Percentiles rank a stretch among this genome's conserved stretches.
phyloP scores from a whole-genome alignment of 53 echinoderm and acorn worm genomes.

The Holothuria scabra region DNA sequence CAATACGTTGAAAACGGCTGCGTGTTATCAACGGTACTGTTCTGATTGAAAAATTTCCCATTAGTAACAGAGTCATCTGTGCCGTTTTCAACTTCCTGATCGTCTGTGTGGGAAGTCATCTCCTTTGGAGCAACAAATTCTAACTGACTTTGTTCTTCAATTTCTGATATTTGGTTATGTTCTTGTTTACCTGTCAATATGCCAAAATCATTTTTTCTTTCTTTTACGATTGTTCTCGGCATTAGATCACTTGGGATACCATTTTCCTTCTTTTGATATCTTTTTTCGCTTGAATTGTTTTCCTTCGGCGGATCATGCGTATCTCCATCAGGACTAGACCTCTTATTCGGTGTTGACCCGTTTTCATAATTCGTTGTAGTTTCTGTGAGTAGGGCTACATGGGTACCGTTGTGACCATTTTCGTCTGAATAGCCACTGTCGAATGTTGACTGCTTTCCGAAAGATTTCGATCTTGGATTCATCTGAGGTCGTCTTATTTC shows the following conservation, averaged over 20 bases:
- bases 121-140: too few species aligned
- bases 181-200: too few species aligned
- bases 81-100: too few species aligned
- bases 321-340: constrained; percentile 16
- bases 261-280: neutral
- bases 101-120: too few species aligned
- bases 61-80: too few species aligned
- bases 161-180: too few species aligned
- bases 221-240: too few species aligned
- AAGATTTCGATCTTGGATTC: constrained; percentile 27
- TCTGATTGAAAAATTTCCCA: neutral
- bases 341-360: neutral
- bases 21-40: neutral
- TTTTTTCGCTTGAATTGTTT: neutral
- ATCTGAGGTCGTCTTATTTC: constrained; percentile 10
- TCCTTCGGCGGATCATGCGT: neutral
- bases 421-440: constrained; percentile 98
- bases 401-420: constrained; percentile 55
- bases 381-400: neutral
- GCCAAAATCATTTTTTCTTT: too few species aligned
- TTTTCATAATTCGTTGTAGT: neutral
- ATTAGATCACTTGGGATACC: too few species aligned
- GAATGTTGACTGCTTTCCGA: constrained; percentile 77
- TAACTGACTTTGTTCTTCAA: too few species aligned
- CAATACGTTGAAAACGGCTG: constrained; percentile 40